Conservation (phyloP, 2,113 vertebrate species). For the Gopherus flavomarginatus region DNA sequence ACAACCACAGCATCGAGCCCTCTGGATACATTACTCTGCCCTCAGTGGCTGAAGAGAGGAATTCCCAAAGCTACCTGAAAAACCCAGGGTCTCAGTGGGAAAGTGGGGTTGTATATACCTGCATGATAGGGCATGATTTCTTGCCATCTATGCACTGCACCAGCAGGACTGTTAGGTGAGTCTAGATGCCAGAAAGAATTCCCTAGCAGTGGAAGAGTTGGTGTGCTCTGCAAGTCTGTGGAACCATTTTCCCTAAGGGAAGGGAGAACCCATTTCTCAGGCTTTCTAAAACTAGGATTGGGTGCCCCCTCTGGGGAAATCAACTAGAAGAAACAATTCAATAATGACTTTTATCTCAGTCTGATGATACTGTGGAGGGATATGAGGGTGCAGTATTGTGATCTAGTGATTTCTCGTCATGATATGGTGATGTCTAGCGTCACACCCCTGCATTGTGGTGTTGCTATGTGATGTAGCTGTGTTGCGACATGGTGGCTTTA, state of each 20-base stretch:
- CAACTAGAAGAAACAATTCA: background rate
- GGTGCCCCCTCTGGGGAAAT: background rate
- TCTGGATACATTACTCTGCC: accelerated
- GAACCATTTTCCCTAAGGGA: too few species aligned
- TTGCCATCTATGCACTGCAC: background rate
- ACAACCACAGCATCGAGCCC: accelerated
- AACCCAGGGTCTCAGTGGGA: background rate
- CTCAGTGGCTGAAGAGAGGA: accelerated
- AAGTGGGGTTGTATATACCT: accelerated
- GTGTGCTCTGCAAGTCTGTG: too few species aligned
- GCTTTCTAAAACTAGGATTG: too few species aligned
- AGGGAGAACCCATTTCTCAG: too few species aligned
- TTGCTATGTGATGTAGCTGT: background rate
- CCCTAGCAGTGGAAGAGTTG: background rate
- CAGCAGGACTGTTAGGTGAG: background rate
- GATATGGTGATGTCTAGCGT: background rate
- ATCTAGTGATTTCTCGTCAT: background rate
- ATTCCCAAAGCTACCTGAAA: background rate
- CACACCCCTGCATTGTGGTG: background rate
- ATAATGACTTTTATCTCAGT: background rate
- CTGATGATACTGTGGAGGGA: background rate
- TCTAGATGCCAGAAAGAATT: background rate
- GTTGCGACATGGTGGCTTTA: background rate
- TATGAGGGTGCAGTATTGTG: background rate
- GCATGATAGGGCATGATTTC: background rate